These are phyloP conservation scores for Hexactinellida sp. DNA, from an alignment of 37 sponge, comb jelly and placozoan species.

Conservation along the genomic window DNA sequence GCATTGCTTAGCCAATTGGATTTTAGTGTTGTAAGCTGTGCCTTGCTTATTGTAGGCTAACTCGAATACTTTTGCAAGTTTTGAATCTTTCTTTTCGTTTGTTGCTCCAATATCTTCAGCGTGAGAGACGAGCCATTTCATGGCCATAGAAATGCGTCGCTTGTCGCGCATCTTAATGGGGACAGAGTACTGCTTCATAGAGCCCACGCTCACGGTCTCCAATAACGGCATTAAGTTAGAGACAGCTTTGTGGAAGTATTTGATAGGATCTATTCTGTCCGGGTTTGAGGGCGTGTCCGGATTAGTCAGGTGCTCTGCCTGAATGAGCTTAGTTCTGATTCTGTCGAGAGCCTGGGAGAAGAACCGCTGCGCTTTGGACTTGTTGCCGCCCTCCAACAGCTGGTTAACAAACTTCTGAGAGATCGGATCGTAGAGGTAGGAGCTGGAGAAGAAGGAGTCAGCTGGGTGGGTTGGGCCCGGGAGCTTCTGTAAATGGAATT, in stretches of 20 bases:
- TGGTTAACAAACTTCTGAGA: constrained; percentile 2
- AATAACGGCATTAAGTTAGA: neutral
- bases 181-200: neutral
- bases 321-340: neutral
- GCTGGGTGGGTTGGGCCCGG: neutral
- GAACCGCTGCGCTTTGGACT: neutral
- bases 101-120: neutral
- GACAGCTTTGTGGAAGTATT: neutral
- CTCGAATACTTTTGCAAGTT: neutral
- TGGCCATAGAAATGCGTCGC: neutral
- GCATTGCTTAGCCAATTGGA: neutral
- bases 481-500: neutral
- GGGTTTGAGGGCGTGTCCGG: neutral
- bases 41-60: constrained; percentile 10
- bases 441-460: neutral
- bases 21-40: neutral
- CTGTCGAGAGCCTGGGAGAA: neutral
- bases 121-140: neutral
- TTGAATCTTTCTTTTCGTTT: neutral
- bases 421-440: neutral
- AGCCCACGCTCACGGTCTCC: neutral
- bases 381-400: neutral
- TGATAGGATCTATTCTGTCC: neutral
- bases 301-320: neutral
- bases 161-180: constrained; percentile 5